Conservation (phyloP, 2,113 vertebrate species). For the Seriola aureovittata region DNA sequence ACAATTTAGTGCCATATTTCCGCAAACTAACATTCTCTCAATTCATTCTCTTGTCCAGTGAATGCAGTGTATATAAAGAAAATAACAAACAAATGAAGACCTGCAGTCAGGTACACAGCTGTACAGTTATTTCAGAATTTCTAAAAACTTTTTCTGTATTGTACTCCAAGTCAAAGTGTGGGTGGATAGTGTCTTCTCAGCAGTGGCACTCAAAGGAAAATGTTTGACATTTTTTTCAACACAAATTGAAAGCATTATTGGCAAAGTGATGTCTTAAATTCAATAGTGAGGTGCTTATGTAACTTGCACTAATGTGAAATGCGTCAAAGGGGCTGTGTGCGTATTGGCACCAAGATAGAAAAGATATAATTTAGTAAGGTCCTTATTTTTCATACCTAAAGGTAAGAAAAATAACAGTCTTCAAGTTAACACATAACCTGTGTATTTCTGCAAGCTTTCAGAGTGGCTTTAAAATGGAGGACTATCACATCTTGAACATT, state of each 20-base stretch:
- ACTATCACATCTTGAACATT: background rate
- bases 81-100: background rate
- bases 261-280: slow-evolving; percentile 12
- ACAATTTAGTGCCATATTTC: background rate
- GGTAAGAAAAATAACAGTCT: background rate
- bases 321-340: background rate
- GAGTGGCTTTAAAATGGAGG: background rate
- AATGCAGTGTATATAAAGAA: background rate
- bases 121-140: background rate
- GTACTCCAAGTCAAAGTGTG: background rate
- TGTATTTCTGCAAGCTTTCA: background rate
- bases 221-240: background rate
- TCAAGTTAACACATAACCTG: background rate
- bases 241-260: background rate
- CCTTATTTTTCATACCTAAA: background rate
- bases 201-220: background rate
- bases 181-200: background rate
- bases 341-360: background rate
- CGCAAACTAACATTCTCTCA: background rate
- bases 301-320: slow-evolving; percentile 1
- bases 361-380: background rate
- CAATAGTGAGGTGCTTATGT: background rate
- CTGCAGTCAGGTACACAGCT: too few species aligned
- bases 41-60: background rate
- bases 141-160: background rate